Base-by-base conservation (phyloP, 2,888 invertebrate species). In the Parapristionchus giblindavisi region DNA sequence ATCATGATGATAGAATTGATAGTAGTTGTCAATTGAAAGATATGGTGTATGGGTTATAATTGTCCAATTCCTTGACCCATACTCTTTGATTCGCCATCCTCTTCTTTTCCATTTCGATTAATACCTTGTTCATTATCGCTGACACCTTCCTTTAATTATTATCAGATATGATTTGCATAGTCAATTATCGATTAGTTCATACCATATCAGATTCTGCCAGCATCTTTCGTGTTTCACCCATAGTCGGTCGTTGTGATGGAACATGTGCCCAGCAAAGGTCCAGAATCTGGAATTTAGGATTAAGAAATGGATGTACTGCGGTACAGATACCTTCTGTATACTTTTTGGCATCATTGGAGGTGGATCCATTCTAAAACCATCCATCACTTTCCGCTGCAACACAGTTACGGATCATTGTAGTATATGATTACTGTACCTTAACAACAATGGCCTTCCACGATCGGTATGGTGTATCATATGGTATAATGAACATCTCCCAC, bases 401-500 rank as follows among this genome's bases (percentile, higher is more conserved):
- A n/a, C 11, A 1, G 1, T n/a, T 21, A 48, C 48, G 11, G 8
- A 27, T 34, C 6, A 27, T 3, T 6, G 56, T 54, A 54, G 56
- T 54, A 24, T n/a, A 6, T 32, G 29, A 27, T 32, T 17, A n/a
- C 52, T 77, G 52, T 63, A 82, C 81, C 80, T 85, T 84, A 52
- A 85, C 85, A 11, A 76, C 77, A 66, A 73, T 75, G 21, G 81
- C 85, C 66, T 81, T 80, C 84, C 81, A 81, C 48, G 77, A 80
- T 38, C 73, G 56, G 77, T 85, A 84, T 43, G 85, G 84, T 14
- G 83, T 78, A 54, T 77, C 75, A 77, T 83, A 84, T 34, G 84
- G 85, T 14, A 78, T 78, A 51, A 78, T 78, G 78, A 85, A 85
- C 77, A 84, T 78, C 71, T 85, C 85, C 85, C 84, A 84, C 48